Evolutionary conservation across 1,140 invertebrate species (phyloP).

Genomic region (Drosophila saltans): DNA sequence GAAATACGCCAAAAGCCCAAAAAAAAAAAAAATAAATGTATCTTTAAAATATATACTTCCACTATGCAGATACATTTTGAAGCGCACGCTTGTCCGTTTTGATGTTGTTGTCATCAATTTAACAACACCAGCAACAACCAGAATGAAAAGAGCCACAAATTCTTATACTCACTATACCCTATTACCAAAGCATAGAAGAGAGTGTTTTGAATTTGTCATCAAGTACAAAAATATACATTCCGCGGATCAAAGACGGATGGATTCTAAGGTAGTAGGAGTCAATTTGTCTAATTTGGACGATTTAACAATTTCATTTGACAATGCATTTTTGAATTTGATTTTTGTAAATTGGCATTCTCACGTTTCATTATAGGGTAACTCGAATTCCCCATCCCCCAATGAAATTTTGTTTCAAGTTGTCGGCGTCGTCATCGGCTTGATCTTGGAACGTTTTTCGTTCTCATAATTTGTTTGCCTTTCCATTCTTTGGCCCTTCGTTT

Average conservation of each 20-base stretch:
- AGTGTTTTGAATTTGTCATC: background rate
- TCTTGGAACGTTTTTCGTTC: conserved; percentile 63
- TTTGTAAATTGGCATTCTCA: too few species aligned
- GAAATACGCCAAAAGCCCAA: conserved; percentile 60
- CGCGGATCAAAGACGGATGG: too few species aligned
- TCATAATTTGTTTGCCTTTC: conserved; percentile 72
- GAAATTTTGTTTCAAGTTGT: background rate
- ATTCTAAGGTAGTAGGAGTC: too few species aligned
- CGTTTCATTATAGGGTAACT: background rate
- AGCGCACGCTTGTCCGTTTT: conserved; percentile 77
- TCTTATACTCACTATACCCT: background rate
- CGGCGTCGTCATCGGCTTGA: conserved; percentile 44
- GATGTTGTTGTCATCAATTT: conserved; percentile 79
- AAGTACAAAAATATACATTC: too few species aligned
- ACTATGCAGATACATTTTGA: conserved; percentile 74
- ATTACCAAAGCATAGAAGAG: background rate
- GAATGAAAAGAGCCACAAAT: conserved; percentile 37
- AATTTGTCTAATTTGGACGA: too few species aligned
- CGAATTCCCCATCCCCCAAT: background rate
- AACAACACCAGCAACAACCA: conserved; percentile 49
- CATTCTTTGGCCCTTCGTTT: conserved; percentile 1
- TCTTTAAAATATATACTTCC: conserved; percentile 28
- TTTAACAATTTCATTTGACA: too few species aligned
- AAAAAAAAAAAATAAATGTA: conserved; percentile 42
- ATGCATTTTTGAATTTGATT: too few species aligned